Evolutionary conservation across 1,140 invertebrate genomes (phyloP), one percentile per base, ranked within the genome.

Genomic region (Carposina sasakii): DNA sequence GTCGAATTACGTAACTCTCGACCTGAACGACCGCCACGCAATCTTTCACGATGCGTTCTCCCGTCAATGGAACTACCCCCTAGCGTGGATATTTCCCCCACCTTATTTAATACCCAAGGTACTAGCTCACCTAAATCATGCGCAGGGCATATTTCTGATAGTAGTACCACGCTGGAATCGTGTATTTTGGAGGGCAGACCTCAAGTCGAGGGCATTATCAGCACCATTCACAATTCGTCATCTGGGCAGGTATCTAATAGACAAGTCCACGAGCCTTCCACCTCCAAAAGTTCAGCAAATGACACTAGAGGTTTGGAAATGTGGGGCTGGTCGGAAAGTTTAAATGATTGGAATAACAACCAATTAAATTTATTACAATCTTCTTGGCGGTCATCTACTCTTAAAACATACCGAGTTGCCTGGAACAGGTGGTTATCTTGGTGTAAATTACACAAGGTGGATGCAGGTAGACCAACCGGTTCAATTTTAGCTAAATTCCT

Each of bases 1-100:
- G 19, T 44, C n/a, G 19, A 19, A n/a, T 1, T 70, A 70, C 43
- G 57, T 57, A 23, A 57, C 61, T 3, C 15, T 36, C 20, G 54
- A 64, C 47, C 49, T 33, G 19, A 53, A 30, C 20, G 56, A 67
- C 59, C 43, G 6, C 0, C 43, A 31, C 5, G 63, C 63, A 9
- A 16, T 33, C 13, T 67, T 62, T 36, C 52, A 42, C 20, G 54
- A 64, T 33, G 63, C 65, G 8, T 68, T 68, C 59, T 58, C 54
- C 53, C 50, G 33, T 22, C 28, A n/a, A n/a, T 69, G 66, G 66
- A 33, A 51, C 16, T 65, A 39, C 49, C 40, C 16, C 9, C 65
- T 68, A 26, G 59, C 44, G 1, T 65, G 62, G 53, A 26, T 63
- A 8, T 68, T 68, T 23, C 62, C 65, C 12, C 59, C 60, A 10